Conservation (phyloP, 2,888 invertebrate genomes). For the Andrena minutula region DNA sequence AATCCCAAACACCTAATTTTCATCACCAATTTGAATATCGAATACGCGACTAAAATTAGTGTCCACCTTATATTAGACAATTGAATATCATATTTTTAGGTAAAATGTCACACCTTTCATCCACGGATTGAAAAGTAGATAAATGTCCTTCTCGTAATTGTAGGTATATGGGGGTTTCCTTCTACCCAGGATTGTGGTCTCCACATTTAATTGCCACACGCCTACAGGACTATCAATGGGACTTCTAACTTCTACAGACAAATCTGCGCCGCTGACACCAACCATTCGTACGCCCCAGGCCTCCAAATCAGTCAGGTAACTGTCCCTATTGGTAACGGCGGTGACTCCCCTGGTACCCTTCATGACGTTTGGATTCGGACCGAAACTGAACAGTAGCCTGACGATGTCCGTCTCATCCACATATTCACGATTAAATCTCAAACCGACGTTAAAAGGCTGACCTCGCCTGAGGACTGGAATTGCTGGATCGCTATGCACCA, state of each 20-base stretch:
- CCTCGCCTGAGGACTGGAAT: slow-evolving; percentile 90
- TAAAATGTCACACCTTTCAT: slow-evolving; percentile 87
- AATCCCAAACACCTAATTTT: too few relatives aligned
- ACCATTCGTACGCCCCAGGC: slow-evolving; percentile 85
- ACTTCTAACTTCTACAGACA: slow-evolving; percentile 87
- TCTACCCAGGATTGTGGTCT: slow-evolving; percentile 86
- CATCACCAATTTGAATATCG: too few relatives aligned
- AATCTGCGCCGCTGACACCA: slow-evolving; percentile 75
- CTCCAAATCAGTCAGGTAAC: slow-evolving; percentile 77
- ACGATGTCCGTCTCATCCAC: slow-evolving; percentile 88
- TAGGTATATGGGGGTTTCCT: slow-evolving; percentile 84
- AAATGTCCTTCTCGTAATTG: slow-evolving; percentile 89
- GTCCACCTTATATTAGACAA: not conserved
- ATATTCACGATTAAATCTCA: slow-evolving; percentile 88
- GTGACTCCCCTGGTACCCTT: slow-evolving; percentile 87
- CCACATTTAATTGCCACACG: slow-evolving; percentile 89
- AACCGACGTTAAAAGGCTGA: slow-evolving; percentile 89
- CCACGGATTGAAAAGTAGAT: slow-evolving; percentile 94
- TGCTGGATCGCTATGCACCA: slow-evolving; percentile 88
- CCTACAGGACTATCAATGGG: slow-evolving; percentile 89
- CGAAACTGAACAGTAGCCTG: slow-evolving; percentile 89
- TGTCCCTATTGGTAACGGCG: slow-evolving; percentile 78
- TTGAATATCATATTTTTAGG: not conserved
- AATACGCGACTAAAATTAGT: not conserved
- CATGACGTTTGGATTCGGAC: slow-evolving; percentile 86